Conservation (phyloP, 2,113 vertebrate species). For the Leptobrachium ailaonicum region DNA sequence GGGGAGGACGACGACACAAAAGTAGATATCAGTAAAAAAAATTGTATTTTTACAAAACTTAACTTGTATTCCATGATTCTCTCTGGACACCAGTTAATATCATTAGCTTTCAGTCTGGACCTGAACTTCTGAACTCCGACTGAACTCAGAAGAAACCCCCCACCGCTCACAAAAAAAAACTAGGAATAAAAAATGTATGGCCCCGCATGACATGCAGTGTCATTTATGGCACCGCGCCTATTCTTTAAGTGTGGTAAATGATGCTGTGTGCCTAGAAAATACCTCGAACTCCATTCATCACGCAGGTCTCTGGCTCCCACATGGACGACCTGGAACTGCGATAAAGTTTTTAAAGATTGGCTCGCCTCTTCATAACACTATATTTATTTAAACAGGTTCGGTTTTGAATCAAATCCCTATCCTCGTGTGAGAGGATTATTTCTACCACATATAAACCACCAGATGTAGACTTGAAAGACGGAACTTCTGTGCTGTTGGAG, state of each 20-base stretch:
- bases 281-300: slow-evolving; percentile 37
- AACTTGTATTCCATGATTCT: background rate
- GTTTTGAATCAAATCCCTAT: slow-evolving; percentile 30
- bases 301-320: slow-evolving; percentile 36
- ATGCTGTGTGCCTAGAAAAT: slow-evolving; percentile 35
- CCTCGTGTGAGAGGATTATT: slow-evolving; percentile 35
- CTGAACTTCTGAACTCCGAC: slow-evolving; percentile 35
- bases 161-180: slow-evolving; percentile 14
- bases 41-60: too few relatives aligned
- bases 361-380: slow-evolving; percentile 27
- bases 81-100: slow-evolving; percentile 20
- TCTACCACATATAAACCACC: slow-evolving; percentile 30
- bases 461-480: slow-evolving; percentile 44
- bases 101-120: slow-evolving; percentile 34
- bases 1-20: too few relatives aligned
- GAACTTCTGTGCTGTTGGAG: slow-evolving; percentile 19
- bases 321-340: slow-evolving; percentile 34
- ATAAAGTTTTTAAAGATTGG: slow-evolving; percentile 23
- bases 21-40: too few relatives aligned
- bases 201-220: slow-evolving; percentile 35
- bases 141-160: slow-evolving; percentile 35
- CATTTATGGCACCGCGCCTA: slow-evolving; percentile 41
- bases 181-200: slow-evolving; percentile 27
- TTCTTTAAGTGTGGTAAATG: slow-evolving; percentile 43
- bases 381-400: slow-evolving; percentile 44